phyloP scores from a whole-genome alignment of 1,140 invertebrate species.

The Pristionchus pacificus region DNA sequence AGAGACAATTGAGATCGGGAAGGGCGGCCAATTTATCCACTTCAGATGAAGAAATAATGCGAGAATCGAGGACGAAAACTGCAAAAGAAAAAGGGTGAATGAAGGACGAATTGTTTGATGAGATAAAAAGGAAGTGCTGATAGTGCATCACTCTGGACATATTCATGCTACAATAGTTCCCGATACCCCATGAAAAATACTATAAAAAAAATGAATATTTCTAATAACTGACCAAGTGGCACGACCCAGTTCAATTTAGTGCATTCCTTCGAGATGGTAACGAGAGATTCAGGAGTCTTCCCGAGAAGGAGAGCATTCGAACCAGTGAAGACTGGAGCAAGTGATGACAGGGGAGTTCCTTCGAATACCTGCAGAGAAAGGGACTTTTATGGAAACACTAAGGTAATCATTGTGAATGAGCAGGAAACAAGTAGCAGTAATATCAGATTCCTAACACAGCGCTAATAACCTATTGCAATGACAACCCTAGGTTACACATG shows the following conservation, averaged over 20 bases:
- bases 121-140: not conserved
- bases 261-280: constrained; percentile 38
- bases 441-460: too few species aligned
- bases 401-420: too few species aligned
- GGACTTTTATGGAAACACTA: too few species aligned
- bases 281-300: constrained; percentile 35
- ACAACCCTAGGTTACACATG: too few species aligned
- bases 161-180: not conserved
- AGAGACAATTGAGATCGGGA: constrained; percentile 35
- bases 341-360: constrained; percentile 33
- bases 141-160: not conserved
- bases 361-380: not conserved
- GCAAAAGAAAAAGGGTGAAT: constrained; percentile 24
- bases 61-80: constrained; percentile 36
- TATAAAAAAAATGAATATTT: constrained; percentile 1
- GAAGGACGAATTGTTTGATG: not conserved
- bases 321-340: constrained; percentile 28
- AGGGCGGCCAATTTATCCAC: constrained; percentile 34
- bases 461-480: too few species aligned
- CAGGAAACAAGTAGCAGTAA: too few species aligned
- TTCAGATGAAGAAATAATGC: constrained; percentile 40
- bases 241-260: constrained; percentile 39
- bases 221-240: constrained; percentile 36
- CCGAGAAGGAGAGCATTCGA: constrained; percentile 32
- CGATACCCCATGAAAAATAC: constrained; percentile 10